Base-by-base conservation (phyloP, 2,797 vertebrate species). In the Limosa lapponica region DNA sequence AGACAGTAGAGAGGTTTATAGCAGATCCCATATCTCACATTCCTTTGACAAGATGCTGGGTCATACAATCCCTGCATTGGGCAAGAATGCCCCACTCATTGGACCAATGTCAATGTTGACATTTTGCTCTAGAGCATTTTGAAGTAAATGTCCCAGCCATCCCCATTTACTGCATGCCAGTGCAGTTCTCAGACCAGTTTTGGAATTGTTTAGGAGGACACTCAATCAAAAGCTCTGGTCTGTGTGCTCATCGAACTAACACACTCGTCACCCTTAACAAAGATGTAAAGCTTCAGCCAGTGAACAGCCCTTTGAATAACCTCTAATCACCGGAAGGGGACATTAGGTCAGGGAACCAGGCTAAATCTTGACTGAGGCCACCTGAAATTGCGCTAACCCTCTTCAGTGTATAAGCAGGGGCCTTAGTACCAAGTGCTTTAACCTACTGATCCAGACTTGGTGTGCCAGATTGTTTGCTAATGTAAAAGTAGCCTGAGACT, bases 141-240 rank as follows among this genome's bases (percentile, higher is more conserved):
- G 49, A 51, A 72, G 15, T 75, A 15, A 75, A 79, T 39, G 30
- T 54, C 43, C 46, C 34, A 67, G 34, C 78, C 93, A 94, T n/a
- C 24, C 14, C 5, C 9, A 30, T 41, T 83, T 82, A 69, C 30
- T 90, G 61, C 62, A 72, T 32, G 8, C 14, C 32, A 3, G 10
- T 94, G 91, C 80, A 94, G 41, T 93, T 96, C 88, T 90, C 13
- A 8, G 41, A 90, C 73, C 49, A 72, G 94, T 90, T 93, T 61
- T 69, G 36, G 41, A 84, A 69, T 73, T 78, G 18, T 69, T 90
- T 75, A 51, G 61, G 34, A 91, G 43, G 65, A 78, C 74, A 41
- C 37, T 78, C 32, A 32, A 41, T 78, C 34, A 61, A 91, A 91
- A 90, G 7, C 24, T 83, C 44, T 83, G 7, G 3, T 79, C 7